Conservation (phyloP, 2,888 invertebrate genomes). For the Dasysyrphus albostriatus region DNA sequence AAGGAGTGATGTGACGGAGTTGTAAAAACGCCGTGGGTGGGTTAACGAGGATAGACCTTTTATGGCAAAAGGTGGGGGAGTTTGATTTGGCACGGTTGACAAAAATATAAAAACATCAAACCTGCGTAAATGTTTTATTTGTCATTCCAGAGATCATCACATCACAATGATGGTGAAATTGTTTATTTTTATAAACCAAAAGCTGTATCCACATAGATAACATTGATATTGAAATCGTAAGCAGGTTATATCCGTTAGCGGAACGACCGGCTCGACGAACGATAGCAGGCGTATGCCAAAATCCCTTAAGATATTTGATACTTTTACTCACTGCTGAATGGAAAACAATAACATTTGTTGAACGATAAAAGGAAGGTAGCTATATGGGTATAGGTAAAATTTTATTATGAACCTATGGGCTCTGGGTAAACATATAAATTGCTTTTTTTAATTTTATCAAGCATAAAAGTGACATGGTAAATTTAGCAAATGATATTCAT, state of each 20-base stretch:
- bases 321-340: conserved; percentile 43
- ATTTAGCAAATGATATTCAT: conserved; percentile 51
- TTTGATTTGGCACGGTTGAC: conserved; percentile 64
- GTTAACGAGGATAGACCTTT: conserved; percentile 13
- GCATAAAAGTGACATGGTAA: conserved; percentile 61
- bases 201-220: conserved; percentile 73
- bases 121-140: conserved; percentile 74
- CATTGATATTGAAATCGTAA: conserved; percentile 74
- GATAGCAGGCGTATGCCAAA: conserved; percentile 53
- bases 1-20: conserved; percentile 55
- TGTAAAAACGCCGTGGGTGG: conserved; percentile 57
- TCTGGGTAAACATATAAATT: conserved; percentile 8
- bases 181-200: conserved; percentile 63
- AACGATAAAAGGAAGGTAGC: conserved; percentile 44
- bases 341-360: conserved; percentile 74
- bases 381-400: conserved; percentile 13
- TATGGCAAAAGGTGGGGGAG: conserved; percentile 18
- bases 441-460: conserved; percentile 55
- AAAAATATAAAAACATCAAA: conserved; percentile 72
- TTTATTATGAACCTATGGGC: conserved; percentile 54
- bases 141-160: conserved; percentile 74
- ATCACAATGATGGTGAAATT: conserved; percentile 67
- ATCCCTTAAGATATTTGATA: conserved; percentile 61
- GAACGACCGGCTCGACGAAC: not conserved
- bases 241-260: conserved; percentile 62